phyloP scores from a whole-genome alignment of 2,888 invertebrate species.

The Atethmia centrago region DNA sequence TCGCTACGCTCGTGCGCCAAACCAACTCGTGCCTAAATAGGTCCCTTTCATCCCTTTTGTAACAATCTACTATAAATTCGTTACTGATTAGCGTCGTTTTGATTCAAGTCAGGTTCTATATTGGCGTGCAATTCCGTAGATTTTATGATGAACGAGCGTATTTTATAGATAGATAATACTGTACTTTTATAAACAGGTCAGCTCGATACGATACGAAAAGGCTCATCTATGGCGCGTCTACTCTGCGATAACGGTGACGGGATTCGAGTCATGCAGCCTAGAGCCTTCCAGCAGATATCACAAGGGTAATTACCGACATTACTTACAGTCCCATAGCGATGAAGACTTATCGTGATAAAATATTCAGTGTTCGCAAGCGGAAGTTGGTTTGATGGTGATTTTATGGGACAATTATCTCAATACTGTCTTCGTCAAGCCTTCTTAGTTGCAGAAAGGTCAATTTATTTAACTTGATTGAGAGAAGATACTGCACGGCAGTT shows the following conservation, averaged over 20 bases:
- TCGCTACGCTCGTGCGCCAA: too few species aligned
- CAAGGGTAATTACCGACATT: slow-evolving; percentile 74
- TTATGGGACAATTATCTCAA: background rate
- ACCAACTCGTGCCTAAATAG: too few species aligned
- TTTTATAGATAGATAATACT: slow-evolving; percentile 10
- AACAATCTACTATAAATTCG: too few species aligned
- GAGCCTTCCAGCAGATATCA: slow-evolving; percentile 89
- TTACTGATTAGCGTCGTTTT: background rate
- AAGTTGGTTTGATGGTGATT: background rate
- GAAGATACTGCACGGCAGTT: background rate
- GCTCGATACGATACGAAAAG: slow-evolving; percentile 91
- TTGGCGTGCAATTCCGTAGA: background rate
- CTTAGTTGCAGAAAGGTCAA: background rate
- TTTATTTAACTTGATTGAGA: background rate
- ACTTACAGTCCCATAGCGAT: slow-evolving; percentile 33
- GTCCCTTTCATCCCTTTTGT: too few species aligned
- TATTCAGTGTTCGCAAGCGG: slow-evolving; percentile 11
- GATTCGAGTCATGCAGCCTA: slow-evolving; percentile 91
- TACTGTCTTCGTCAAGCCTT: background rate
- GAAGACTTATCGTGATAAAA: slow-evolving; percentile 27
- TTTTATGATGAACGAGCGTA: background rate
- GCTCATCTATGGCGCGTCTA: slow-evolving; percentile 91
- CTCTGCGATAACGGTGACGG: slow-evolving; percentile 93
- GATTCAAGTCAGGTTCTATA: too few species aligned
- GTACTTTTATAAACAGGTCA: slow-evolving; percentile 83